Evolutionary conservation across 2,888 invertebrate species (phyloP), one percentile per base, ranked within the genome.

Genomic region (Drosophila kanekoi): DNA sequence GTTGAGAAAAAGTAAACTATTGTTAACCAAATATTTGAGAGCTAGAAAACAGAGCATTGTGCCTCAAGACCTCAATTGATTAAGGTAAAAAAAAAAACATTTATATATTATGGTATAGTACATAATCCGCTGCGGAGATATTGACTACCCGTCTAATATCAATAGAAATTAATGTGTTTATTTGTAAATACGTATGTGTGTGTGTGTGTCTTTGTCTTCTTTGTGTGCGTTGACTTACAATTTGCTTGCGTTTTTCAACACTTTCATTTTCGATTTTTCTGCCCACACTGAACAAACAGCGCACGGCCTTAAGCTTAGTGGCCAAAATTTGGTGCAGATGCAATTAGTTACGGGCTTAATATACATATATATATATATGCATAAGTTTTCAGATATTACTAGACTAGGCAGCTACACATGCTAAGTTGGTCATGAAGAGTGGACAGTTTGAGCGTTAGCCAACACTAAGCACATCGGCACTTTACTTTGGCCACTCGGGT

Each of bases 231-330:
- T 69, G 68, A 77, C 79, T 81, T 85, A 76, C 69, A 81, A 67
- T 81, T 66, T 63, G 71, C 60, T 81, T 70, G 64, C 70, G 74
- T 68, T 83, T 77, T 45, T 54, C 37, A 51, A 58, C 51, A 54
- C 33, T 54, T 54, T 43, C 20, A 14, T 44, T 53, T 11, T n/a
- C 6, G 56, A 68, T 84, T 78, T 78, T 84, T 87, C 85, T 82
- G 82, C 82, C 79, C 77, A 81, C 88, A 85, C 82, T 82, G 82
- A 82, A 82, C 82, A 82, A 87, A 82, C 86, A 87, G 86, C 79
- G 82, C 73, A 77, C 38, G 88, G 82, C 82, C 88, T 77, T 87
- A 73, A 81, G 72, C 57, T 68, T 53, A 57, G 62, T 83, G 65
- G 63, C 74, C 71, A 80, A 53, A 80, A 63, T 60, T 63, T 45